Percentiles rank a stretch among this genome's conserved stretches.
phyloP scores from a whole-genome alignment of 2,888 invertebrate species.

The Prionchulus punctatus region DNA sequence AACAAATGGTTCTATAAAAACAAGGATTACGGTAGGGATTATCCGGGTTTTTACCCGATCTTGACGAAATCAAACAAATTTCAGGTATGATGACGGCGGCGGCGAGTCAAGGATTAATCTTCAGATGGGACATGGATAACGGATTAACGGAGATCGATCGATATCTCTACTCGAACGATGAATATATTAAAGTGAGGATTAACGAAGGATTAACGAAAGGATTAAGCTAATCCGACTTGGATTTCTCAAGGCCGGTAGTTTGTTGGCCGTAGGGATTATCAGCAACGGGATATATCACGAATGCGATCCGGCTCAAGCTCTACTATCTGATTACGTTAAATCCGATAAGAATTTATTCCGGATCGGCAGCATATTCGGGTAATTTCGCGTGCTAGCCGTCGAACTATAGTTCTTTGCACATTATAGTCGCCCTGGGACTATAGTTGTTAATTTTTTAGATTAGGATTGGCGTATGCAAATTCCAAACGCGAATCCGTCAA shows the following conservation, averaged over 20 bases:
- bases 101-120: conserved; percentile 81
- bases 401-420: too few relatives aligned
- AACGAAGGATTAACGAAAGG: too few relatives aligned
- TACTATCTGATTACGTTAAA: conserved; percentile 79
- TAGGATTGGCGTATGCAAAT: conserved; percentile 92
- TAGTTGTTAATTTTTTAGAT: too few relatives aligned
- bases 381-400: too few relatives aligned
- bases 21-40: conserved; percentile 66
- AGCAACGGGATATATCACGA: conserved; percentile 93
- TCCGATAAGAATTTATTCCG: conserved; percentile 61
- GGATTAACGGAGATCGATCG: conserved; percentile 95
- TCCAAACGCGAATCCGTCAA: conserved; percentile 63
- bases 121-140: conserved; percentile 96
- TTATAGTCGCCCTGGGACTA: too few relatives aligned
- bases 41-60: too few relatives aligned
- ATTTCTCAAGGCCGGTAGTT: conserved; percentile 62
- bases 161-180: conserved; percentile 81
- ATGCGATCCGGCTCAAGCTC: conserved; percentile 89
- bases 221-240: too few relatives aligned
- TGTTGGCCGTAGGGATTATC: conserved; percentile 88
- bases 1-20: conserved; percentile 85
- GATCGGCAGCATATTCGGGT: conserved; percentile 57
- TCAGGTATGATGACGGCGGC: conserved; percentile 84
- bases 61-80: too few relatives aligned
- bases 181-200: conserved; percentile 70